phyloP scores from a whole-genome alignment of 1,140 invertebrate genomes.

The Microplitis demolitor region DNA sequence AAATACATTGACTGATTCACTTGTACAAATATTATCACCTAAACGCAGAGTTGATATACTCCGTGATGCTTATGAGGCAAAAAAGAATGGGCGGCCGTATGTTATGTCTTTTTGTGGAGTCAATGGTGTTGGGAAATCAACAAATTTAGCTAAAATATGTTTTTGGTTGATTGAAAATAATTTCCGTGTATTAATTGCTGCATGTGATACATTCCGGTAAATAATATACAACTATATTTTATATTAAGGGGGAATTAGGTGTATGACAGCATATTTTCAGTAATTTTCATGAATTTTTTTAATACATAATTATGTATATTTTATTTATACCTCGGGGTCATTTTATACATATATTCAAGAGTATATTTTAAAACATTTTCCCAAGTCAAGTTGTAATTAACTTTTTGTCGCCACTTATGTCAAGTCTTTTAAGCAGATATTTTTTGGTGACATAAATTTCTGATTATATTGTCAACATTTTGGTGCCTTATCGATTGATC shows the following conservation, averaged over 20 bases:
- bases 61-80: conserved; percentile 91
- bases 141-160: conserved; percentile 98
- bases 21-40: conserved; percentile 93
- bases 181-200: conserved; percentile 94
- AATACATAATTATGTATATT: too few relatives aligned
- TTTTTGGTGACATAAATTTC: neutral
- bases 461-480: too few relatives aligned
- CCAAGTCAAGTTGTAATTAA: too few relatives aligned
- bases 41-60: conserved; percentile 95
- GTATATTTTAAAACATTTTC: too few relatives aligned
- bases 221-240: neutral
- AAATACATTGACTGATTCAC: conserved; percentile 77
- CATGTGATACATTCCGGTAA: conserved; percentile 93
- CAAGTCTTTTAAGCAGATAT: too few relatives aligned
- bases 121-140: conserved; percentile 99
- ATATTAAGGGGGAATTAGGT: too few relatives aligned
- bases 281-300: too few relatives aligned
- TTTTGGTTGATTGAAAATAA: conserved; percentile 99
- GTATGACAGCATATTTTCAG: too few relatives aligned
- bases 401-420: too few relatives aligned
- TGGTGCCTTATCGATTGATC: too few relatives aligned
- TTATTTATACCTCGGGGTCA: too few relatives aligned
- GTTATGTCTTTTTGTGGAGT: conserved; percentile 98
- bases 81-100: conserved; percentile 83
- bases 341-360: too few relatives aligned